A percentile compares a stretch with the other conserved stretches of the same genome.
These are phyloP conservation scores for Chrysochloris asiatica DNA, from an alignment of 2,113 vertebrate species.

Conservation along the genomic window DNA sequence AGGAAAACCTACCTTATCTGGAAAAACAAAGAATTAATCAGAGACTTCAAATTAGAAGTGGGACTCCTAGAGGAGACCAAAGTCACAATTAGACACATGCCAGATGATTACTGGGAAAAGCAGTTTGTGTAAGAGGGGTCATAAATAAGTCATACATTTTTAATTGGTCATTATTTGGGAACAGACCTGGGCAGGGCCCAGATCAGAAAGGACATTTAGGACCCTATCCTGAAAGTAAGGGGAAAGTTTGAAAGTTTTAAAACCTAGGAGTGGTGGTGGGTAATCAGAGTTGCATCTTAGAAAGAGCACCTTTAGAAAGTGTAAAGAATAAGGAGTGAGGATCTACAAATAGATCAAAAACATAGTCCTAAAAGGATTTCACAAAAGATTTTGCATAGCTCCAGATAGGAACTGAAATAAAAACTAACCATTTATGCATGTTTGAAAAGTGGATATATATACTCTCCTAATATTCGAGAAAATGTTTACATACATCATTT, in stretches of 20 bases:
- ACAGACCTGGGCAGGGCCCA: background rate
- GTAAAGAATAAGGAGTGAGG: background rate
- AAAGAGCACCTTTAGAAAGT: background rate
- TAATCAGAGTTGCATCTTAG: background rate
- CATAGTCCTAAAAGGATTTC: background rate
- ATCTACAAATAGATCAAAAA: background rate
- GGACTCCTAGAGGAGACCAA: background rate
- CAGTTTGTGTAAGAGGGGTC: background rate
- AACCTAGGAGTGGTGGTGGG: background rate
- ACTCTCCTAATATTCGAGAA: constrained; percentile 57
- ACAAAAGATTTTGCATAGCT: constrained; percentile 5
- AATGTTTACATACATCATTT: constrained; percentile 71
- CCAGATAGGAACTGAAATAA: constrained; percentile 21
- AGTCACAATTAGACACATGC: background rate
- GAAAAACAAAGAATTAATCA: background rate
- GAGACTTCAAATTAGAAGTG: background rate
- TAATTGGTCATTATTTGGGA: background rate
- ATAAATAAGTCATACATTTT: background rate
- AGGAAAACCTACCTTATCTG: background rate
- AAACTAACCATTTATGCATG: constrained; percentile 10
- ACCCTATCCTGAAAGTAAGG: background rate
- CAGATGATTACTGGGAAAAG: background rate
- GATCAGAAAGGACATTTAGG: background rate
- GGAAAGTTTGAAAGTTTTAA: background rate
- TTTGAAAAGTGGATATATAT: background rate